Percentiles rank a stretch among this genome's conserved stretches.
phyloP scores from a whole-genome alignment of 2,888 invertebrate species.

The Stomorhina lunata region DNA sequence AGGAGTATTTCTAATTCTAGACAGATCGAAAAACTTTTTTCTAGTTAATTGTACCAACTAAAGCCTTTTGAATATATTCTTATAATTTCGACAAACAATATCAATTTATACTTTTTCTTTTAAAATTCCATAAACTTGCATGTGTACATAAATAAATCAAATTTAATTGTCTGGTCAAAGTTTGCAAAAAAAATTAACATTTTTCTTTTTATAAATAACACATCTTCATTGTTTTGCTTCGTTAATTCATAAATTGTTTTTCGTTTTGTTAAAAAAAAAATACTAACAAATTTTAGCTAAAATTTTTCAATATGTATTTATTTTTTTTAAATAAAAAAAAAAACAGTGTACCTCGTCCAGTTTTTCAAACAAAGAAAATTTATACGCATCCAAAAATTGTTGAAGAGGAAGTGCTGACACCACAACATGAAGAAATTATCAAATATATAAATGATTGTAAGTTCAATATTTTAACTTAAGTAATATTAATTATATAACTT shows the following conservation, averaged over 20 bases:
- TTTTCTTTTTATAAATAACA: background rate
- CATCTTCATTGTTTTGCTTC: background rate
- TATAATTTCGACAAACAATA: too few relatives aligned
- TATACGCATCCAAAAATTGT: conserved; percentile 79
- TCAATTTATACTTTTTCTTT: too few relatives aligned
- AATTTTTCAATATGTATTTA: background rate
- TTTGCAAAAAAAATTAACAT: background rate
- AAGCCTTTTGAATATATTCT: too few relatives aligned
- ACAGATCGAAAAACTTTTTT: too few relatives aligned
- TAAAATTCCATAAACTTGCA: background rate
- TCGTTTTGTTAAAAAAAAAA: background rate
- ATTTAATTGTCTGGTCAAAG: background rate
- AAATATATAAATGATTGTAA: conserved; percentile 93
- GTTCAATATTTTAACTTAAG: conserved; percentile 73
- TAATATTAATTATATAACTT: background rate
- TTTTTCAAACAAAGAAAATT: conserved; percentile 83
- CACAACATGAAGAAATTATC: conserved; percentile 93
- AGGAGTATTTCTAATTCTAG: too few relatives aligned
- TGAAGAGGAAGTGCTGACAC: conserved; percentile 83
- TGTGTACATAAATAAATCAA: background rate
- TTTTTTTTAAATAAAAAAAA: too few relatives aligned
- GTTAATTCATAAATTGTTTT: background rate
- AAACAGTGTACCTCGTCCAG: conserved; percentile 90
- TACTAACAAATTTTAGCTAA: background rate
- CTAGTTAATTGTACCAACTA: too few relatives aligned